These are phyloP conservation scores for Elephantulus edwardii DNA, from an alignment of 2,113 vertebrate species.

Conservation along the genomic window DNA sequence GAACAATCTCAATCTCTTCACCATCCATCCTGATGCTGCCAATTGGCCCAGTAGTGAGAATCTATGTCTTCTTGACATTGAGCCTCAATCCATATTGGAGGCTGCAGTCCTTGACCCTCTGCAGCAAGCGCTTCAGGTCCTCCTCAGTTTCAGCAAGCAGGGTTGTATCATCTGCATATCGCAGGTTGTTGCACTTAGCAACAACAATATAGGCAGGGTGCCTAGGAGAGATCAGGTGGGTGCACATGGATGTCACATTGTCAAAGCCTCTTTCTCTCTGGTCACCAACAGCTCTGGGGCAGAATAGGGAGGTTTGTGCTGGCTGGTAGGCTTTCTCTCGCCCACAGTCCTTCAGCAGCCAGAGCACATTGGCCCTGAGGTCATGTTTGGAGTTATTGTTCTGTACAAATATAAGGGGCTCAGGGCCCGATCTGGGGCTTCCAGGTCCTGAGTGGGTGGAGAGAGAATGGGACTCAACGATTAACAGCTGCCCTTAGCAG, in stretches of 20 bases:
- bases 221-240: background rate
- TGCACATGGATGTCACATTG: background rate
- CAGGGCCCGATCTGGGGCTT: background rate
- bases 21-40: no score
- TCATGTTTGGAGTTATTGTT: background rate
- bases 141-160: no score
- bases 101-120: no score
- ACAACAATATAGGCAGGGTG: background rate
- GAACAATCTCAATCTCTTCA: no score
- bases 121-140: no score
- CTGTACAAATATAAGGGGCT: background rate
- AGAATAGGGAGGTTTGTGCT: background rate
- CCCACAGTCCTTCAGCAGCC: background rate
- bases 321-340: accelerated
- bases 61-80: no score
- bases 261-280: background rate
- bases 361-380: background rate
- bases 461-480: background rate
- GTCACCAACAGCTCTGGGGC: background rate
- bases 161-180: no score
- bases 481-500: background rate
- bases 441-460: background rate
- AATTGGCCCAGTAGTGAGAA: no score
- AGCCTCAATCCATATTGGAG: no score
- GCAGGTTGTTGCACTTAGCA: no score